A percentile compares a stretch with the other conserved stretches of the same genome.
These are phyloP conservation scores for Laothoe populi DNA, from an alignment of 2,888 invertebrate genomes.

Conservation along the genomic window DNA sequence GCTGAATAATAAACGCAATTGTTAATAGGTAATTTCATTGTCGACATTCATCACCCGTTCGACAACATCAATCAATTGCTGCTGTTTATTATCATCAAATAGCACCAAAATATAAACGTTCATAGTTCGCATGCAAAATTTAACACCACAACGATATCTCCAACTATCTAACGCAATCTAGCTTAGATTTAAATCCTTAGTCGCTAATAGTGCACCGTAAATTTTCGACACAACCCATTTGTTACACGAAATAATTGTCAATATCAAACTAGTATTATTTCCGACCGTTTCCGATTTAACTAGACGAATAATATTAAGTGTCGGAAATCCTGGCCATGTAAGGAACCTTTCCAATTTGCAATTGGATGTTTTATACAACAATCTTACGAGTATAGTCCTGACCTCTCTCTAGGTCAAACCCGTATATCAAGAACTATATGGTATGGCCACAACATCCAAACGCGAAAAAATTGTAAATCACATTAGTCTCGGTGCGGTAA, in stretches of 20 bases:
- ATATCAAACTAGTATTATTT: slow-evolving; percentile 60
- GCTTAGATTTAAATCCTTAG: slow-evolving; percentile 60
- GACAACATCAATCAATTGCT: slow-evolving; percentile 46
- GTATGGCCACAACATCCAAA: too few species aligned
- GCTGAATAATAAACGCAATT: slow-evolving; percentile 36
- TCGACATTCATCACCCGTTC: slow-evolving; percentile 36
- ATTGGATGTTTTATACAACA: too few species aligned
- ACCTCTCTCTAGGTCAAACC: too few species aligned
- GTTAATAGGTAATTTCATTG: slow-evolving; percentile 43
- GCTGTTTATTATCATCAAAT: slow-evolving; percentile 41
- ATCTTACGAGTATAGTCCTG: too few species aligned
- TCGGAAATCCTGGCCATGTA: slow-evolving; percentile 67
- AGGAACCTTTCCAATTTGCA: slow-evolving; percentile 73
- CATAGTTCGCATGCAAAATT: slow-evolving; percentile 44
- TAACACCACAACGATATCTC: slow-evolving; percentile 1
- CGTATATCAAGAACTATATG: too few species aligned
- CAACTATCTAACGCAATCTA: slow-evolving; percentile 57
- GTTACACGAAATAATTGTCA: slow-evolving; percentile 72
- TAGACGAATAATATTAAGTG: slow-evolving; percentile 57
- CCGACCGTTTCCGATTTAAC: slow-evolving; percentile 68
- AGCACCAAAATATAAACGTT: slow-evolving; percentile 37
- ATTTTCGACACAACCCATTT: slow-evolving; percentile 63
- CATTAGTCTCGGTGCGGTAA: too few species aligned
- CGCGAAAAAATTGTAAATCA: too few species aligned
- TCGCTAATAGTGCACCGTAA: slow-evolving; percentile 49